phyloP scores from a whole-genome alignment of 2,797 vertebrate genomes.

The Poeciliopsis turneri region DNA sequence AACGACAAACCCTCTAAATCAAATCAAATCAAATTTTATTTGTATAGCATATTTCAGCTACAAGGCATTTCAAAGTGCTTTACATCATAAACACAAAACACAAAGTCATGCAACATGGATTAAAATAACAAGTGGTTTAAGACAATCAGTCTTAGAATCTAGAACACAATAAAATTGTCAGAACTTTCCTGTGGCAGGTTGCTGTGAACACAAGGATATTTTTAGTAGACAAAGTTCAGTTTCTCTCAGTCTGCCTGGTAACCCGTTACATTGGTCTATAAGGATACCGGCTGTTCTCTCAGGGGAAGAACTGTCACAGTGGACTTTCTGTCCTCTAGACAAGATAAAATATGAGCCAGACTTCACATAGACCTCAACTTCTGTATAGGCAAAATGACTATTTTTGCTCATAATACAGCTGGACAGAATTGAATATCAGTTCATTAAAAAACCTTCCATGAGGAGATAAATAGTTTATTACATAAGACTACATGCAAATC shows the following conservation, averaged over 20 bases:
- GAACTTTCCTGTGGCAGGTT: conserved; percentile 4
- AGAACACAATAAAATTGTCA: conserved; percentile 10
- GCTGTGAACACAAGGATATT: conserved; percentile 24
- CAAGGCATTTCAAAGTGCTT: too few relatives aligned
- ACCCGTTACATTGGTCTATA: conserved; percentile 8
- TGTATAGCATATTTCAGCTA: too few relatives aligned
- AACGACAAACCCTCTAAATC: background rate
- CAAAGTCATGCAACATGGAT: too few relatives aligned
- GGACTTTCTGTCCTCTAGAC: conserved; percentile 34
- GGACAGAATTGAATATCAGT: conserved; percentile 12
- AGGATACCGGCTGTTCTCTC: conserved; percentile 41
- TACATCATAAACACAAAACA: too few relatives aligned
- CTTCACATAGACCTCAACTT: conserved; percentile 55
- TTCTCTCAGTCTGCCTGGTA: conserved; percentile 23
- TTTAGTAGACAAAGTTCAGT: conserved; percentile 31
- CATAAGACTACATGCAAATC: background rate
- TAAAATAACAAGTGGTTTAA: too few relatives aligned
- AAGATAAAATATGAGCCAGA: conserved; percentile 34
- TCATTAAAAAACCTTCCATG: background rate
- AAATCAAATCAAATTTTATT: too few relatives aligned
- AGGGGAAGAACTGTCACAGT: conserved; percentile 61
- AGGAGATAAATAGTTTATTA: background rate
- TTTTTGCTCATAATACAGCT: background rate
- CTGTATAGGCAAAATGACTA: conserved; percentile 35
- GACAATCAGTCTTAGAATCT: background rate